Evolutionary conservation across 2,797 vertebrate species (phyloP), one percentile per base, ranked within the genome.

Genomic region (Enteromius argenteus): DNA sequence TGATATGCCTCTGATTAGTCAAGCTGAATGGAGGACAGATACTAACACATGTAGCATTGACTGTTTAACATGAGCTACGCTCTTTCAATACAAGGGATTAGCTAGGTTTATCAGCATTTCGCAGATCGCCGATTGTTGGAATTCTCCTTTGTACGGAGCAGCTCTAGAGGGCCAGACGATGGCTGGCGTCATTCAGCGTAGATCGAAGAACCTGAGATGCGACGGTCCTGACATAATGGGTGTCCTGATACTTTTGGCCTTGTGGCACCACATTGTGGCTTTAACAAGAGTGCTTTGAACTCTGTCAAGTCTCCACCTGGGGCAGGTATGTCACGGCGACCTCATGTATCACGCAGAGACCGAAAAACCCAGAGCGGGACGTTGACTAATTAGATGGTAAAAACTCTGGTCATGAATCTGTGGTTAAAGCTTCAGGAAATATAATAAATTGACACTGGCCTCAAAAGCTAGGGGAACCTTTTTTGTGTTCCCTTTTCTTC

Each of bases 361-460:
- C 88, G 90, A 93, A 90, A 93, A 91, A 91, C 92, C 92, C 93
- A 92, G 88, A 89, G 90, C 92, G 92, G 90, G 94, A 95, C 95
- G 94, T 93, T 94, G 94, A 95, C 94, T 95, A 96, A 96, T 95
- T 95, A 93, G 91, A 90, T 90, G 91, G 92, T 93, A 93, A 94
- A 95, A 94, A 90, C 85, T 56, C 90, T 81, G 90, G 91, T 94
- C 93, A 92, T 94, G 93, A 94, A 94, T 93, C 92, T 94, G 83
- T 91, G 89, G 91, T 92, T 91, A 87, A 91, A 93, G 92, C 92
- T 91, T 91, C 89, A 92, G 90, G 87, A 92, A 95, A 94, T 93
- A 95, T 94, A 95, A 95, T 95, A 93, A 94, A 94, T 92, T 89
- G 46, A 60, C 91, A 90, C 88, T 88, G 88, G 84, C 90, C 93